phyloP scores from a whole-genome alignment of 2,888 invertebrate species.

The Agrotis ipsilon region DNA sequence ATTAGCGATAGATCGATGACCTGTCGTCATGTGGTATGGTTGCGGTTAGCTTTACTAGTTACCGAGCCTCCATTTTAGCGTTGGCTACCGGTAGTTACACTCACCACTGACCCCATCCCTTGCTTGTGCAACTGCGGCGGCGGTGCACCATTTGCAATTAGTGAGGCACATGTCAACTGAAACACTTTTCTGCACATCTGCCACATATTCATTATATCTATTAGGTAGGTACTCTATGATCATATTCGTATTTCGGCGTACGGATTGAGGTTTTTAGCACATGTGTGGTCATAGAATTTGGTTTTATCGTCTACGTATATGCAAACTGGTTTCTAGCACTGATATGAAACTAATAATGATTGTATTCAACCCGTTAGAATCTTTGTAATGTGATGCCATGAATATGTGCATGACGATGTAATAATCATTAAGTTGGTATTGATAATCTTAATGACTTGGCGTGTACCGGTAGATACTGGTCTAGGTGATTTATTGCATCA shows the following conservation, averaged over 20 bases:
- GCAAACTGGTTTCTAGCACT: constrained; percentile 31
- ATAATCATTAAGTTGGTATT: constrained; percentile 11
- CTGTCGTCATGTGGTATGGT: constrained; percentile 51
- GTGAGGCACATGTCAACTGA: constrained; percentile 78
- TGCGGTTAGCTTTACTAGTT: constrained; percentile 44
- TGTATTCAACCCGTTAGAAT: constrained; percentile 2
- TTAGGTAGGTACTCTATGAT: constrained; percentile 31
- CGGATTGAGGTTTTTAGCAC: constrained; percentile 5
- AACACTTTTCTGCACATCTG: constrained; percentile 78
- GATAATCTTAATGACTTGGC: constrained; percentile 33
- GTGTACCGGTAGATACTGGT: constrained; percentile 15
- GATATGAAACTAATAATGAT: constrained; percentile 19
- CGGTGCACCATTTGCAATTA: constrained; percentile 86
- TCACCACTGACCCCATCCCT: constrained; percentile 84
- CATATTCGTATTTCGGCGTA: constrained; percentile 10
- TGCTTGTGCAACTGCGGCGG: constrained; percentile 82
- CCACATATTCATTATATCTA: constrained; percentile 66
- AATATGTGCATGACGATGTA: constrained; percentile 12
- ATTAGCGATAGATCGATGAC: constrained; percentile 67
- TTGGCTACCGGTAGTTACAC: constrained; percentile 67
- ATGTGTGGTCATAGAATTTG: constrained; percentile 3
- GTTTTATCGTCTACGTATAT: not conserved
- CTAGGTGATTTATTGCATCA: constrained; percentile 40
- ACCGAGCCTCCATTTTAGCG: constrained; percentile 47
- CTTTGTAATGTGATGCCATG: constrained; percentile 2